These are phyloP conservation scores for Aegithalos caudatus DNA, from an alignment of 2,113 vertebrate genomes.

Conservation along the genomic window DNA sequence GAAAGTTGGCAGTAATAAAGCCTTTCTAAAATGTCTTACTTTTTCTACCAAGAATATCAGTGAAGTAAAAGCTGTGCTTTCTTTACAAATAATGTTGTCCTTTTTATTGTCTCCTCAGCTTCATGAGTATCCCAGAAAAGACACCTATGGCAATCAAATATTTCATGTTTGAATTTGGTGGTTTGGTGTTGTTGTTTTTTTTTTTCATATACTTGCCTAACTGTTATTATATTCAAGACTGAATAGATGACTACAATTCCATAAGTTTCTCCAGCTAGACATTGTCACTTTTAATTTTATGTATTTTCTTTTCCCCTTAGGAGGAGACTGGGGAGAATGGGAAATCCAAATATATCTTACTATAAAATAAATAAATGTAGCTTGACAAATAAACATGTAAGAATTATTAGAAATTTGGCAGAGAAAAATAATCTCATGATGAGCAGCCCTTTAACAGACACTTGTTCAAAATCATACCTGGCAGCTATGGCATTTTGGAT, in stretches of 20 bases:
- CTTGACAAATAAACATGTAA: neutral
- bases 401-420: neutral
- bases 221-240: neutral
- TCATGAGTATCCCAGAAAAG: neutral
- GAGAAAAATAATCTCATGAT: neutral
- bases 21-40: neutral
- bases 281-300: neutral
- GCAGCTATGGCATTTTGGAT: neutral
- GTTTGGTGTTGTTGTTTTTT: fast-evolving
- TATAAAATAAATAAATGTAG: neutral
- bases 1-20: neutral
- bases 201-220: neutral
- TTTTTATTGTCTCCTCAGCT: neutral
- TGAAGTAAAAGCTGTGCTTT: neutral
- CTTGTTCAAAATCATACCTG: neutral
- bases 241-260: neutral
- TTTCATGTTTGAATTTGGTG: neutral
- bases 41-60: neutral
- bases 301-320: neutral
- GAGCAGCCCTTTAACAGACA: neutral
- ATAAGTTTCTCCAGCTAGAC: neutral
- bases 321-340: neutral
- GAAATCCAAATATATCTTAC: neutral
- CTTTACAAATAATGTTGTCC: neutral
- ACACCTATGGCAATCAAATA: neutral